Evolutionary conservation across 2,797 vertebrate species (phyloP).

Genomic region (Moxostoma hubbsi): DNA sequence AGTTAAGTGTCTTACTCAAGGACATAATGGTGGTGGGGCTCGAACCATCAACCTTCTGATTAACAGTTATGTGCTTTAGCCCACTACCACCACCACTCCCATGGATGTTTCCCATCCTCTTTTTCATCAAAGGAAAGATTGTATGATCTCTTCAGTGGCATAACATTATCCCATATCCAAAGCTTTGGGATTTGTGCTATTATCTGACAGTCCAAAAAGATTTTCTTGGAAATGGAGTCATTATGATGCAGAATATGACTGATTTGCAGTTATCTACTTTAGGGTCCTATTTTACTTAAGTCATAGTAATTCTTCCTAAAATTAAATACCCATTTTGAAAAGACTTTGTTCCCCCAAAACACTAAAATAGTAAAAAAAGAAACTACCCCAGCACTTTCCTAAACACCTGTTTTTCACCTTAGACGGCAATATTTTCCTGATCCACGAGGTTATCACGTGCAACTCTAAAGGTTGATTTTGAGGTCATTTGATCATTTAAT

Average conservation of each 20-base stretch:
- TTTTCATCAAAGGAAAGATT: constrained; percentile 16
- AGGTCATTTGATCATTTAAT: too few relatives aligned
- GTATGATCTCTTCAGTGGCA: neutral
- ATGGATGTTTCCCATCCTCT: neutral
- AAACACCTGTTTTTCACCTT: too few relatives aligned
- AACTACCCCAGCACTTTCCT: too few relatives aligned
- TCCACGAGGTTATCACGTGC: too few relatives aligned
- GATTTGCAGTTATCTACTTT: constrained; percentile 24
- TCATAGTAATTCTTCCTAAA: neutral
- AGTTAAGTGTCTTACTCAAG: too few relatives aligned
- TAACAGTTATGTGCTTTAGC: too few relatives aligned
- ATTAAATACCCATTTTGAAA: neutral
- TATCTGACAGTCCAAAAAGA: constrained; percentile 1
- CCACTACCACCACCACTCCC: too few relatives aligned
- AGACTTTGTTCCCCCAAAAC: neutral
- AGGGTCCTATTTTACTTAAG: constrained; percentile 23
- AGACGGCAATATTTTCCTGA: too few relatives aligned
- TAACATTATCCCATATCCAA: constrained; percentile 4
- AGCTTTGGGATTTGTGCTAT: constrained; percentile 15
- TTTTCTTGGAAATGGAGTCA: constrained; percentile 18
- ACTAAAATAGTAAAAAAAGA: too few relatives aligned
- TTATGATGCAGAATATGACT: constrained; percentile 30
- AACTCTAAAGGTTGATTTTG: too few relatives aligned
- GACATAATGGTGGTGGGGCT: too few relatives aligned
- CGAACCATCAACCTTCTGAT: too few relatives aligned